phyloP scores from a whole-genome alignment of 2,888 invertebrate species.

The Rhamphomyia laevipes region DNA sequence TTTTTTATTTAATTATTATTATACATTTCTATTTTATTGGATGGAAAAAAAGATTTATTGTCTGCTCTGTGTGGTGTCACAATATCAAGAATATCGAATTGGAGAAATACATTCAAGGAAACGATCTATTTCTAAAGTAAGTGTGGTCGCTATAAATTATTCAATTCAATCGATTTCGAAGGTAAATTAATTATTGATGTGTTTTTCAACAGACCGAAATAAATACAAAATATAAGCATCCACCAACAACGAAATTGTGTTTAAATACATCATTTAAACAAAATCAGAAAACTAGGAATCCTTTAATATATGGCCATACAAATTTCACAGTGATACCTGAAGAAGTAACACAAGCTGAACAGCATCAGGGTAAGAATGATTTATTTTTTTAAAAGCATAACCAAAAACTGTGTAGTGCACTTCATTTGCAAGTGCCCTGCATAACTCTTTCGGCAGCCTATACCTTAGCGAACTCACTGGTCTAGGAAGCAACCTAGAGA shows the following conservation, averaged over 20 bases:
- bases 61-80: conserved; percentile 72
- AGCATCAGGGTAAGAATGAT: too few species aligned
- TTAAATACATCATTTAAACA: conserved; percentile 14
- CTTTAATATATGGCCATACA: conserved; percentile 15
- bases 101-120: conserved; percentile 37
- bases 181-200: conserved; percentile 5
- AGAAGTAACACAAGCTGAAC: conserved; percentile 9
- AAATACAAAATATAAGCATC: not conserved
- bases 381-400: too few species aligned
- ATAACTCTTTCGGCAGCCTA: too few species aligned
- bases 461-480: too few species aligned
- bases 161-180: conserved; percentile 7
- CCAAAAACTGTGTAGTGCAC: too few species aligned
- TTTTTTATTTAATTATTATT: conserved; percentile 2
- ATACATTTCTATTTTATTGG: not conserved
- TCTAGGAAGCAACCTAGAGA: too few species aligned
- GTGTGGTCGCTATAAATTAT: too few species aligned
- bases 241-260: conserved; percentile 9
- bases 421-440: too few species aligned
- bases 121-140: too few species aligned
- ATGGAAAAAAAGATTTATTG: conserved; percentile 55
- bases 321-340: conserved; percentile 21
- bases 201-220: not conserved
- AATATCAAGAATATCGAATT: conserved; percentile 68
- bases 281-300: conserved; percentile 14